Conservation (phyloP, 2,888 invertebrate genomes). For the Lasioglossum pauxillum region DNA sequence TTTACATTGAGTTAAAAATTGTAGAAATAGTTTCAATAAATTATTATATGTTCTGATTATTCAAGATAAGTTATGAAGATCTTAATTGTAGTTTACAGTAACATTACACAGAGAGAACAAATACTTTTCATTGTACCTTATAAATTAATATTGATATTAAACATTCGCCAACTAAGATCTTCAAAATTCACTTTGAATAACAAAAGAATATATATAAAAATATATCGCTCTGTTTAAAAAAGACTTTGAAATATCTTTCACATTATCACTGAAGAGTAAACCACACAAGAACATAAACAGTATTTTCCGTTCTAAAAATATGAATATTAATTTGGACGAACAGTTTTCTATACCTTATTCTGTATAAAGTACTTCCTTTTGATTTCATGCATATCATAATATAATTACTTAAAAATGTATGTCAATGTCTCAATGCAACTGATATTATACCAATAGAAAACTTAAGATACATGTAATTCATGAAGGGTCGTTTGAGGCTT, state of each 20-base stretch:
- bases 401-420: conserved; percentile 25
- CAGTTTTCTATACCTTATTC: conserved; percentile 24
- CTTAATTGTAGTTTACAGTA: neutral
- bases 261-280: neutral
- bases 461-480: conserved; percentile 9
- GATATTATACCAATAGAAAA: conserved; percentile 27
- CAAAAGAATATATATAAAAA: conserved; percentile 12
- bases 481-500: conserved; percentile 7
- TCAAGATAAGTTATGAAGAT: conserved; percentile 8
- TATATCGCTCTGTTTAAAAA: conserved; percentile 16
- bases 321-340: conserved; percentile 24
- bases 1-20: conserved; percentile 12
- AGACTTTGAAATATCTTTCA: neutral
- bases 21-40: neutral
- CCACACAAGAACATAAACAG: conserved; percentile 16
- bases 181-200: conserved; percentile 17
- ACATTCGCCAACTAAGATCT: neutral
- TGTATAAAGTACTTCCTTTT: conserved; percentile 29
- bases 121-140: conserved; percentile 1
- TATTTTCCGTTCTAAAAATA: conserved; percentile 21
- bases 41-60: conserved; percentile 14
- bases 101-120: neutral
- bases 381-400: conserved; percentile 5
- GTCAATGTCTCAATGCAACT: conserved; percentile 23
- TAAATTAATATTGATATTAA: conserved; percentile 11